Base-by-base conservation (phyloP, 2,797 vertebrate species). In the Vireo griseus region DNA sequence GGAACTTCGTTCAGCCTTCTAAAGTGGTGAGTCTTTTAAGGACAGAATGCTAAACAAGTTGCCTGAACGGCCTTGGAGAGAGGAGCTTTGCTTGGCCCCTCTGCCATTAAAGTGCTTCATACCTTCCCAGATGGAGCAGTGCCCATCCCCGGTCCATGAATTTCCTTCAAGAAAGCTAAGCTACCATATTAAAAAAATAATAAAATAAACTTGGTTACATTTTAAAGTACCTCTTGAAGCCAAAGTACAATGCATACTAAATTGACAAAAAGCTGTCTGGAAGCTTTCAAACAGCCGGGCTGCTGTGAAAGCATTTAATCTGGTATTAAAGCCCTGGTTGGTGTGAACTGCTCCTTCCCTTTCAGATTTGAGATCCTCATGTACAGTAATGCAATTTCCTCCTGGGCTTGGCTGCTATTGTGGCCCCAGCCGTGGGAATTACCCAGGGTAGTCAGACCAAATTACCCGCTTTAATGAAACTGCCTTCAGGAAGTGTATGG, bases 261-360 rank as follows among this genome's bases (percentile, higher is more conserved):
- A 92, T 88, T 92, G 72, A 96, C 95, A 94, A 92, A 95, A 86
- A 69, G 52, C 80, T 88, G 88, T 51, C 92, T 87, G 68, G 85
- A 86, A 93, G 88, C 87, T 90, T 94, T 86, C 57, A 72, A 79
- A 71, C 11, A 72, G 74, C 16, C 39, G 0, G 57, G 72, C 75
- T 89, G 48, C 81, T 77, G 81, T 83, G 84, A 94, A 96, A 95
- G 86, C 86, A 57, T 94, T 97, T 96, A 94, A 97, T 96, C 91
- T 86, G 63, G 75, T 69, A 85, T 95, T 95, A 93, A 92, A 93
- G 65, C 33, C 50, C 52, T 59, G 77, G 42, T 84, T 94, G 77
- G 65, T 87, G 52, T 85, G 65, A 93, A 73, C 44, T 0, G 4
- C 55, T 67, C 66, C 69, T 95, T 93, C 58, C 47, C 76, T 87